These are phyloP conservation scores for Selenia dentaria DNA, from an alignment of 2,888 invertebrate genomes.

Conservation along the genomic window DNA sequence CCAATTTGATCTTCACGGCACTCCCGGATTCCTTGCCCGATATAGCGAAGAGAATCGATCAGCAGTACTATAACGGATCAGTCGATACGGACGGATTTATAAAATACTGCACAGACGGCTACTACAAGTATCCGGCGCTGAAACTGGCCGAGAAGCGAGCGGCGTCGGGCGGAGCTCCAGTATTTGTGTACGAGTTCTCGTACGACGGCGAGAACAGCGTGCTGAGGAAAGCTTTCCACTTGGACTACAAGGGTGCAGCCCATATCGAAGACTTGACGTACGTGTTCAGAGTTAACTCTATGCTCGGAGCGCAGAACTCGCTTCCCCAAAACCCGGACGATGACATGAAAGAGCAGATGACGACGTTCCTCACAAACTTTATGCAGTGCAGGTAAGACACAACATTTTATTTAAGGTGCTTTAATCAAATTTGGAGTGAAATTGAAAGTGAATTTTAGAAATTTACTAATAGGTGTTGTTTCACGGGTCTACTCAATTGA, in stretches of 20 bases:
- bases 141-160: slow-evolving; percentile 49
- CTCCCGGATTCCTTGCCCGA: slow-evolving; percentile 34
- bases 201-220: slow-evolving; percentile 76
- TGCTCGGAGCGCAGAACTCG: slow-evolving; percentile 36
- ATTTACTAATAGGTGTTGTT: too few species aligned
- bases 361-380: slow-evolving; percentile 55
- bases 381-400: slow-evolving; percentile 58
- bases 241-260: slow-evolving; percentile 77
- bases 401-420: too few species aligned
- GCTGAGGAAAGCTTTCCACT: slow-evolving; percentile 60
- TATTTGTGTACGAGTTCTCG: slow-evolving; percentile 81
- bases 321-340: slow-evolving; percentile 39
- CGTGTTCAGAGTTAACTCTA: slow-evolving; percentile 67
- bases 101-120: slow-evolving; percentile 54
- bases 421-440: too few species aligned
- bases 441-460: too few species aligned
- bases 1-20: slow-evolving; percentile 43
- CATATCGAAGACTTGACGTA: slow-evolving; percentile 86
- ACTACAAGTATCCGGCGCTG: slow-evolving; percentile 62
- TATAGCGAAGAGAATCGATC: slow-evolving; percentile 41
- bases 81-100: slow-evolving; percentile 53
- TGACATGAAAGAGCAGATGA: slow-evolving; percentile 58
- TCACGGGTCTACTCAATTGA: too few species aligned
- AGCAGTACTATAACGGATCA: slow-evolving; percentile 52
- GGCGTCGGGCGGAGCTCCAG: slow-evolving; percentile 56